These are phyloP conservation scores for Asbolus verrucosus DNA, from an alignment of 1,140 invertebrate species.

Conservation along the genomic window DNA sequence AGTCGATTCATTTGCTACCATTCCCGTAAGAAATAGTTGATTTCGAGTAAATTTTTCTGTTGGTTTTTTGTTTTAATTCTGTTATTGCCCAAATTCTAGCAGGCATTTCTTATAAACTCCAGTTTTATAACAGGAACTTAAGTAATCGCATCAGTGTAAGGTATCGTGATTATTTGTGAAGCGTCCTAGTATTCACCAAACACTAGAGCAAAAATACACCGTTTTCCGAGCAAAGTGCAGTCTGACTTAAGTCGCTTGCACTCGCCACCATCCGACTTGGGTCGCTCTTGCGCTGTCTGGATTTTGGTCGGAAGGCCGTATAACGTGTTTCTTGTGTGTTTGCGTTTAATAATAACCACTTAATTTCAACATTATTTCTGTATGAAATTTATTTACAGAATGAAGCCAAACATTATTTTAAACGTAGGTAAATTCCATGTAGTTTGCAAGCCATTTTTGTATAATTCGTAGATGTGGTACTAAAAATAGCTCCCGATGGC, in stretches of 20 bases:
- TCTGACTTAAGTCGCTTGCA: too few relatives aligned
- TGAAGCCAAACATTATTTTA: slow-evolving; percentile 22
- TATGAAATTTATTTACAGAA: slow-evolving; percentile 31
- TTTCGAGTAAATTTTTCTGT: too few relatives aligned
- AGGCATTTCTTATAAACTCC: too few relatives aligned
- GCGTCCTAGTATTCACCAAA: too few relatives aligned
- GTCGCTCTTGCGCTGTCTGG: too few relatives aligned
- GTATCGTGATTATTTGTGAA: slow-evolving; percentile 1
- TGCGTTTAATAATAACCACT: not conserved
- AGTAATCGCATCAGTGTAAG: too few relatives aligned
- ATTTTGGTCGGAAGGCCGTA: too few relatives aligned
- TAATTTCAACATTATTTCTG: slow-evolving; percentile 15
- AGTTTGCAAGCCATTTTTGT: slow-evolving; percentile 19
- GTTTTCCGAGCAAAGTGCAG: too few relatives aligned
- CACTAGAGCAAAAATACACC: too few relatives aligned
- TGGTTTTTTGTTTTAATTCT: too few relatives aligned
- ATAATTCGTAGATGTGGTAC: slow-evolving; percentile 33
- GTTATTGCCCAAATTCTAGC: slow-evolving; percentile 26
- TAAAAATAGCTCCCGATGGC: not conserved
- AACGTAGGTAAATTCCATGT: slow-evolving; percentile 7
- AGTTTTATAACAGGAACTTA: slow-evolving; percentile 1
- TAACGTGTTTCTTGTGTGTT: not conserved
- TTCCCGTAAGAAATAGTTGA: not conserved
- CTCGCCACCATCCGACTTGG: too few relatives aligned
- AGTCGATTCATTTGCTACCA: slow-evolving; percentile 62